Base-by-base conservation (phyloP, 2,113 vertebrate genomes). In the Australoheros scitulus region DNA sequence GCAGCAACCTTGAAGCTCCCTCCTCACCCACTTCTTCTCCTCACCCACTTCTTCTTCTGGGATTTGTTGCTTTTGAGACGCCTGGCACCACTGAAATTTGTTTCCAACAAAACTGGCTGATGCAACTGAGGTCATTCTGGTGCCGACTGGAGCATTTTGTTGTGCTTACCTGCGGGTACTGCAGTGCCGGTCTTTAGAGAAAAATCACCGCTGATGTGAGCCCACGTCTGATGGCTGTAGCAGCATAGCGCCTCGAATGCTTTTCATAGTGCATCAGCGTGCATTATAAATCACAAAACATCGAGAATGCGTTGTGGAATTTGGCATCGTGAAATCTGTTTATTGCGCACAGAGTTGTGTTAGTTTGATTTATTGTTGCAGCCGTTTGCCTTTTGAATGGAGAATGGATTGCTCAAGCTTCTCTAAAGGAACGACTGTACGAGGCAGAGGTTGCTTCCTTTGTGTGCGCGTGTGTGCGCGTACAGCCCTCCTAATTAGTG, bases 401-500 rank as follows among this genome's bases (percentile, higher is more conserved):
- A 81, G 61, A 82, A 78, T 83, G 18, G 84, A 59, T 83, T 26
- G 9, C 55, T 76, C 1, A 8, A 20, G 61, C 77, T 38, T 38
- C 70, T 47, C 29, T 52, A 83, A 81, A 88, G 56, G 82, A 89
- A 80, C 10, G 17, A 81, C 65, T 86, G 87, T 32, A 34, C 43
- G 26, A 85, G 79, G 76, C 80, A 84, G 55, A 82, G 84, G 87
- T 91, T 87, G 52, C 72, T 84, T 91, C 56, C 77, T 82, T 52
- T 84, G 63, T 22, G 47, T 52, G 29, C 41, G 74, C n/a, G 50
- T n/a, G 64, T 24, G 57, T 52, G 55, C 43, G 70, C 20, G 56
- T 20, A 14, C 74, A 82, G 20, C 29, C 79, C 65, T 83, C 72
- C 93, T 92, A 93, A 94, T 94, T 94, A 92, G 88, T 68, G 83